Conservation (phyloP, 2,888 invertebrate species). For the Drosophila quinaria region DNA sequence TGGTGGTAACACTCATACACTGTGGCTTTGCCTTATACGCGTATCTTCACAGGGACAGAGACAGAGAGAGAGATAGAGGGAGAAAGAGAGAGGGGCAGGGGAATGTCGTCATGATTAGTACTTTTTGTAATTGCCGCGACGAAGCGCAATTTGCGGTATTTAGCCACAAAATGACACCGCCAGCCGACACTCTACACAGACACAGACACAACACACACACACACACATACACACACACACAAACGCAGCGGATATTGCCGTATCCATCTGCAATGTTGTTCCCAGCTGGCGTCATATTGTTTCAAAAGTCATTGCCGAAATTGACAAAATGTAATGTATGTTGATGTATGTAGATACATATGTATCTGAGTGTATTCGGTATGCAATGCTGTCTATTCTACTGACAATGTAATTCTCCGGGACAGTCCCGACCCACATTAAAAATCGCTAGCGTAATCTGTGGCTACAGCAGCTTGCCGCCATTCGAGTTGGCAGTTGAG, state of each 20-base stretch:
- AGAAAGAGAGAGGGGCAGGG: slow-evolving; percentile 18
- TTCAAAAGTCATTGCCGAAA: slow-evolving; percentile 68
- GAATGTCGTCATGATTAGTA: slow-evolving; percentile 66
- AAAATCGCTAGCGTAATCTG: slow-evolving; percentile 51
- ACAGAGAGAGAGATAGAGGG: neutral
- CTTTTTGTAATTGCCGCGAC: slow-evolving; percentile 76
- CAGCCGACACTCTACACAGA: slow-evolving; percentile 27
- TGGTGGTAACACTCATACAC: slow-evolving; percentile 19
- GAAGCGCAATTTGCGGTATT: slow-evolving; percentile 80
- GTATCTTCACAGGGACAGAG: neutral
- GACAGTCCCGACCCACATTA: slow-evolving; percentile 22
- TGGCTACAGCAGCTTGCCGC: slow-evolving; percentile 45
- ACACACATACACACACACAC: slow-evolving; percentile 1
- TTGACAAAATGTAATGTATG: slow-evolving; percentile 48
- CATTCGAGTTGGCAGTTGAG: slow-evolving; percentile 32
- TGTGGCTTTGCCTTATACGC: slow-evolving; percentile 15
- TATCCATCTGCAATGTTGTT: slow-evolving; percentile 29
- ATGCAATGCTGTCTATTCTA: slow-evolving; percentile 2
- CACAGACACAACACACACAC: slow-evolving; percentile 2
- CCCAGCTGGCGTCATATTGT: slow-evolving; percentile 64
- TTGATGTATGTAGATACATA: neutral
- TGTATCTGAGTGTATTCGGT: neutral
- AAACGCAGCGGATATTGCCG: slow-evolving; percentile 8
- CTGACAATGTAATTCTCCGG: slow-evolving; percentile 17
- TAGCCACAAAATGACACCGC: slow-evolving; percentile 75